Evolutionary conservation across 30 jellyfish, hydroid and myxozoan species (phyloP), one percentile per base, ranked within the genome.

Genomic region (Hydractinia symbiolongicarpus): DNA sequence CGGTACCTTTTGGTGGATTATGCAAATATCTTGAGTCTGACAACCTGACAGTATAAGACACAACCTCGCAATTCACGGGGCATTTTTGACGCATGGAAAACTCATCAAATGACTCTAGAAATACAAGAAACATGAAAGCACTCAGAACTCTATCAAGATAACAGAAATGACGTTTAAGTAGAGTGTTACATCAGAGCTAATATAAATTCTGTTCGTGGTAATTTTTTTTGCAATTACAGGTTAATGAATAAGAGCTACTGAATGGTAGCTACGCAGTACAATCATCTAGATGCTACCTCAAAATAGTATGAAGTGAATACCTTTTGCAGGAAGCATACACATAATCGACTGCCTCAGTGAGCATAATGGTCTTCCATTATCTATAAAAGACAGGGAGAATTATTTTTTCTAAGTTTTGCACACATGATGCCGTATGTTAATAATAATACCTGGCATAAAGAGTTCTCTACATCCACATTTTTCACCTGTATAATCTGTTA

Each of bases 371-470:
- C 58, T 81, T 4, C 94, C 77, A 1, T 76, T 54, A 76, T 90
- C 97, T 90, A 58, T 30, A 30, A 30, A 30, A 49, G 82, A 16
- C 66, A 54, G 50, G 73, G 66, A 79, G 44, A 30, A 30, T 30
- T 30, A 30, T 30, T 1, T 30, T 30, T 30, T 30, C 44, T 30
- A 30, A 30, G 44, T 30, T 30, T 0, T 30, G 44, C 44, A 30
- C 44, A 30, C 44, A 30, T 30, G 44, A 30, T 30, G 44, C 44
- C 44, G 44, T 30, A 1, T 2, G 44, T 30, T 30, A 30, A 30
- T 0, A 30, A 30, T n/a, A n/a, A n/a, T n/a, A 91, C 98, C 96
- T 87, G 98, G 96, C 98, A 93, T 93, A 71, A 86, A 93, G 5
- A 83, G 81, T 0, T 90, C 96, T 49, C 98, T 73, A 74, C 98